Percentiles rank a stretch among this genome's conserved stretches.
Evolutionary conservation across 2,797 vertebrate genomes (phyloP).

Genomic region (Takifugu rubripes): DNA sequence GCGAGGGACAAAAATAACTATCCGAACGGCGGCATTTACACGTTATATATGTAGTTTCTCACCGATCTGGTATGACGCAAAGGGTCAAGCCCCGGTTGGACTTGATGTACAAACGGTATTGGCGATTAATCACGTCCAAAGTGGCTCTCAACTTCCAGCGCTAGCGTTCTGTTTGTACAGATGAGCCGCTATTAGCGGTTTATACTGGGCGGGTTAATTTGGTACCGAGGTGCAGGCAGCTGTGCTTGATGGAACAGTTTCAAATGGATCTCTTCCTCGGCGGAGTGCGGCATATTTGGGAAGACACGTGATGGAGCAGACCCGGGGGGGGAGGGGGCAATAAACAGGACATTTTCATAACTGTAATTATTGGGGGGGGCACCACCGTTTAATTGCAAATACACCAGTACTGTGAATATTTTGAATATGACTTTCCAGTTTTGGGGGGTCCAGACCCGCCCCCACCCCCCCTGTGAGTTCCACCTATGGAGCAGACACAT

Average conservation of each 20-base stretch:
- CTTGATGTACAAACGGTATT: neutral
- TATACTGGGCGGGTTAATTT: constrained; percentile 35
- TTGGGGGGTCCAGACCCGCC: too few species aligned
- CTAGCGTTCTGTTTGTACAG: constrained; percentile 8
- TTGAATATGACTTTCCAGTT: too few species aligned
- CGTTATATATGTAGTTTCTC: constrained; percentile 22
- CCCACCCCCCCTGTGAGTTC: too few species aligned
- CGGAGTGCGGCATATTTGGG: constrained; percentile 6
- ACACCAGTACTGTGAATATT: too few species aligned
- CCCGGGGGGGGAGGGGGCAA: neutral
- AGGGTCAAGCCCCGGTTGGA: constrained; percentile 42
- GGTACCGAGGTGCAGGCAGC: constrained; percentile 27
- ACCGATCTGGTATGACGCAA: constrained; percentile 34
- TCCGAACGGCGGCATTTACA: constrained; percentile 26
- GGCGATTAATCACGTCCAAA: constrained; percentile 45
- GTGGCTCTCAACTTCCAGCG: constrained; percentile 4
- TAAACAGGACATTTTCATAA: too few species aligned
- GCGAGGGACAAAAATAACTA: constrained; percentile 59
- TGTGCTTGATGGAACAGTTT: constrained; percentile 18
- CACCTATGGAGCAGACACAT: constrained; percentile 21
- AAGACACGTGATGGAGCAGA: constrained; percentile 35
- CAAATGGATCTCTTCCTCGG: constrained; percentile 12
- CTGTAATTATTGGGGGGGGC: too few species aligned
- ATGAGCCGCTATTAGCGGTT: constrained; percentile 50
- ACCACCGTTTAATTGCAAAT: too few species aligned